phyloP scores from a whole-genome alignment of 1,140 invertebrate species.

The Trichonephila clavipes region DNA sequence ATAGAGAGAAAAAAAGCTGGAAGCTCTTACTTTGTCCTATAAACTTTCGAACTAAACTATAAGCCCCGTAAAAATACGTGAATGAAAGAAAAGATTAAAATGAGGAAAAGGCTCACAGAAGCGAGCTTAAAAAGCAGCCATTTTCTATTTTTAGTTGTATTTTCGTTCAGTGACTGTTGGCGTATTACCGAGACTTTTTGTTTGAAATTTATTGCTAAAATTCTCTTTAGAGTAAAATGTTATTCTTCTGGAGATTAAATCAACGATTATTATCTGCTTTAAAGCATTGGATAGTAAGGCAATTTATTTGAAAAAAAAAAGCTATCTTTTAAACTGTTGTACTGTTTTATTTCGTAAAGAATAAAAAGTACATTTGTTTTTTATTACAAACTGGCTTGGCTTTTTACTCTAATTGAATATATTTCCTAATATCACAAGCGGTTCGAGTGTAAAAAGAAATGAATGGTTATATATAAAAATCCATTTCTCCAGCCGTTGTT shows the following conservation, averaged over 20 bases:
- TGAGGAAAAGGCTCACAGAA: conserved; percentile 1
- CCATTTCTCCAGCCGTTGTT: too few species aligned
- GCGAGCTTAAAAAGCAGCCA: conserved; percentile 15
- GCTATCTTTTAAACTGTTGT: neutral
- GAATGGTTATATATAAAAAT: too few species aligned
- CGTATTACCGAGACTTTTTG: neutral
- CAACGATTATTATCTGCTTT: conserved; percentile 37
- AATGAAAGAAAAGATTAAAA: conserved; percentile 34
- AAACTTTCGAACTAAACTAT: conserved; percentile 57
- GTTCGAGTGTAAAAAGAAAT: too few species aligned
- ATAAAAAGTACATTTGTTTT: too few species aligned
- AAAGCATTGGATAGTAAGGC: neutral
- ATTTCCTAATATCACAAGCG: too few species aligned
- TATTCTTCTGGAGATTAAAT: neutral
- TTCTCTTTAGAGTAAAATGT: neutral
- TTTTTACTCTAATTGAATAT: too few species aligned
- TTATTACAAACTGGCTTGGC: too few species aligned
- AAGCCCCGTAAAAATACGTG: conserved; percentile 35
- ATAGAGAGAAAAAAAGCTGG: neutral
- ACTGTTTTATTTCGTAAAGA: too few species aligned
- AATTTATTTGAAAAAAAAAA: neutral
- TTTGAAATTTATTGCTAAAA: conserved; percentile 3
- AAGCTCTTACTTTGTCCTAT: conserved; percentile 7
- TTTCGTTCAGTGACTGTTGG: neutral
- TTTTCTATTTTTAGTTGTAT: neutral